Evolutionary conservation across 2,113 vertebrate genomes (phyloP).

Genomic region (Neoarius graeffei): DNA sequence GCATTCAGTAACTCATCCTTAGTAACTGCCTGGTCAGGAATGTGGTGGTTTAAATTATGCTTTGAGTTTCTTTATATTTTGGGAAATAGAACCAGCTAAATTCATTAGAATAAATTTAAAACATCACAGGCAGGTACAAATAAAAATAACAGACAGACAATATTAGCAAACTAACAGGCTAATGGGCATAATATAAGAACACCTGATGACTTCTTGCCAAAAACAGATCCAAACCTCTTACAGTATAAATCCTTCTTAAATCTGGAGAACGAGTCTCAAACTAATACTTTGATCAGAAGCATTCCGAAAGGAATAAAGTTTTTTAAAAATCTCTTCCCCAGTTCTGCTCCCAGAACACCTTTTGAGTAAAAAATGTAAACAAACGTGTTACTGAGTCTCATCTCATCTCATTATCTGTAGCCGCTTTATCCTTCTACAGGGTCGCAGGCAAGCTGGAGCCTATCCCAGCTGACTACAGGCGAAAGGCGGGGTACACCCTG

Average conservation of each 20-base stretch:
- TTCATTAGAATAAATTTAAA: background rate
- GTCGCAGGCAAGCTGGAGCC: no score
- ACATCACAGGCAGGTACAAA: background rate
- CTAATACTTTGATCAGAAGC: background rate
- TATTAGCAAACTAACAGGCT: background rate
- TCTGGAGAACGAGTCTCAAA: background rate
- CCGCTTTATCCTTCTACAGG: no score
- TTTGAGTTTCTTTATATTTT: background rate
- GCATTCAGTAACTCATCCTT: background rate
- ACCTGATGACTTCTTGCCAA: background rate
- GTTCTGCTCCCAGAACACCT: background rate
- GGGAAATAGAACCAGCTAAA: background rate
- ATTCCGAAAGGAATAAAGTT: background rate
- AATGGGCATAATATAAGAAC: background rate
- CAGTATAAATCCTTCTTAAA: background rate
- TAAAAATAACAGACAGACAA: background rate
- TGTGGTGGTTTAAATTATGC: background rate
- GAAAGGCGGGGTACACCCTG: no score
- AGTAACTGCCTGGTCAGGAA: background rate
- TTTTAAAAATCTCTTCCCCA: background rate
- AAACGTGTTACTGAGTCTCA: background rate
- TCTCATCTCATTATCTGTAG: no score
- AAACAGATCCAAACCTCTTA: background rate
- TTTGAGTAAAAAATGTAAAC: background rate
- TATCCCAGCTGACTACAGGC: no score